A percentile compares a stretch with the other conserved stretches of the same genome.
Conservation (phyloP, 2,888 invertebrate species). For the Chrysolina oricalcia region DNA sequence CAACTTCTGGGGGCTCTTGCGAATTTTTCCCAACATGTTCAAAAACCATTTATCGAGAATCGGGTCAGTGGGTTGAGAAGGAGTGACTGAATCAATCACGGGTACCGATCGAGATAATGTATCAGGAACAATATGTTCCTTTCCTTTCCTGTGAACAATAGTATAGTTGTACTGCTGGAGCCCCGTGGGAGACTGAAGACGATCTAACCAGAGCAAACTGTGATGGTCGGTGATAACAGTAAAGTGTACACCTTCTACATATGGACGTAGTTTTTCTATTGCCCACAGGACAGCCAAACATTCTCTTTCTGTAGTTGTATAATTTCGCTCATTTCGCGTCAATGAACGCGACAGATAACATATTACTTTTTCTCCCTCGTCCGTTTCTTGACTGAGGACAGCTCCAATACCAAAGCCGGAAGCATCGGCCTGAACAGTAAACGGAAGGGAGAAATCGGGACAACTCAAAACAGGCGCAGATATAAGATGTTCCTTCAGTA, state of each 20-base stretch:
- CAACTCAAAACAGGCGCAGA: constrained; percentile 44
- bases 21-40: too few species aligned
- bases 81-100: background rate
- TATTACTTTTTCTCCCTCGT: constrained; percentile 43
- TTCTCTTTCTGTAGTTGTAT: too few species aligned
- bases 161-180: background rate
- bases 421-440: background rate
- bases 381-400: background rate
- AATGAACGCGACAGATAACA: constrained; percentile 32
- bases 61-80: background rate
- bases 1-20: too few species aligned
- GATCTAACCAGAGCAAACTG: too few species aligned
- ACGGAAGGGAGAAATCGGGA: constrained; percentile 28
- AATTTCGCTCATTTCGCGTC: background rate
- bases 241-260: background rate
- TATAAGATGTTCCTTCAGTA: constrained; percentile 37
- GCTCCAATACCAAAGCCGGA: background rate
- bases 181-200: background rate
- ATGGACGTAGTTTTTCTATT: background rate
- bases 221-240: background rate
- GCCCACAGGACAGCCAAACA: too few species aligned
- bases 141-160: background rate
- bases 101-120: background rate
- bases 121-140: background rate
- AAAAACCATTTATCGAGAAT: too few species aligned